A percentile compares a stretch with the other conserved stretches of the same genome.
Conservation (phyloP, 2,797 vertebrate genomes). For the Gymnocypris eckloni region DNA sequence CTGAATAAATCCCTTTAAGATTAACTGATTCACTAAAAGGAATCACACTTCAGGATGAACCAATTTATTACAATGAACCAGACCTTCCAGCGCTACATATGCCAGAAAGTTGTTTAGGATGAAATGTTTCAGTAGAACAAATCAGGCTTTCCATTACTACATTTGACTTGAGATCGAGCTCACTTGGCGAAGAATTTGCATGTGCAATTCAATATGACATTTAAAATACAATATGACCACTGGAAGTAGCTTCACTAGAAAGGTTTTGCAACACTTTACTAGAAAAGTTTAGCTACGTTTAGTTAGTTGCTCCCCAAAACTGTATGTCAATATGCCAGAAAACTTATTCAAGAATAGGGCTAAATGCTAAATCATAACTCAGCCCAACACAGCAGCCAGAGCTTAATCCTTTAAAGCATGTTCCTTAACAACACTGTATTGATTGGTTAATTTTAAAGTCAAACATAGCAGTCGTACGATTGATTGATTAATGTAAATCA, state of each 20-base stretch:
- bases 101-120: neutral
- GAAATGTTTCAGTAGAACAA: neutral
- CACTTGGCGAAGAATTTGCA: neutral
- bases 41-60: neutral
- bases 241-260: neutral
- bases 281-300: neutral
- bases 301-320: neutral
- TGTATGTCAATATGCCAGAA: neutral
- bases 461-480: conserved; percentile 15
- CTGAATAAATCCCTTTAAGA: neutral
- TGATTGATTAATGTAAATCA: neutral
- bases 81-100: neutral
- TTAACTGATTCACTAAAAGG: neutral
- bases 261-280: neutral
- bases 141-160: neutral
- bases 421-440: conserved; percentile 11
- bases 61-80: neutral
- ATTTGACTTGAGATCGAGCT: neutral
- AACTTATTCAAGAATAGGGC: neutral
- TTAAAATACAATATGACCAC: neutral
- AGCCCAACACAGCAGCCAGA: neutral
- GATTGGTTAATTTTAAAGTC: conserved; percentile 11
- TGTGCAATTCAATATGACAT: neutral
- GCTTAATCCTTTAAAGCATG: neutral
- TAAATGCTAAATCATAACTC: neutral